Percentiles rank a stretch among this genome's conserved stretches.
These are phyloP conservation scores for Nomada fabriciana DNA, from an alignment of 2,888 invertebrate species.

Conservation along the genomic window DNA sequence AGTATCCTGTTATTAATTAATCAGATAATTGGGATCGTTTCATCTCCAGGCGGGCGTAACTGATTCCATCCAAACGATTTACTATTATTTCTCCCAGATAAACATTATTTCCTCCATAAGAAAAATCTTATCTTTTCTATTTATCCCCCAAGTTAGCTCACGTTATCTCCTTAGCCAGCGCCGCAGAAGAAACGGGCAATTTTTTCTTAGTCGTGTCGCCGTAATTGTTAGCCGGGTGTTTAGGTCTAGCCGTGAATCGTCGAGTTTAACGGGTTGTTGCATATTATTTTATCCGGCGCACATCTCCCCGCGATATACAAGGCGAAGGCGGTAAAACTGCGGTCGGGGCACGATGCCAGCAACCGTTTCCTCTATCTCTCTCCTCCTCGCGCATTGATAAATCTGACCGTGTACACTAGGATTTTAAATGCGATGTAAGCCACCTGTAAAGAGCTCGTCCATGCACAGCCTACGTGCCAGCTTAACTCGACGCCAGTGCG, in stretches of 20 bases:
- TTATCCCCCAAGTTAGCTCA: background rate
- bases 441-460: conserved; percentile 66
- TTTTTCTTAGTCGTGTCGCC: conserved; percentile 3
- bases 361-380: conserved; percentile 26
- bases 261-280: conserved; percentile 54
- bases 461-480: conserved; percentile 45
- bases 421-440: conserved; percentile 71
- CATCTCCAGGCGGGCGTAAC: conserved; percentile 44
- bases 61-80: background rate
- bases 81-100: background rate
- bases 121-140: background rate
- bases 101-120: background rate
- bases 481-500: conserved; percentile 44
- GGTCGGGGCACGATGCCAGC: conserved; percentile 65
- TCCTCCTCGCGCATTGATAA: conserved; percentile 55
- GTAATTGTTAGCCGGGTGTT: conserved; percentile 25
- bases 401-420: conserved; percentile 62
- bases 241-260: conserved; percentile 43
- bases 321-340: conserved; percentile 54
- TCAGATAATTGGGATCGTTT: conserved; percentile 72
- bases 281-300: conserved; percentile 61
- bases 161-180: background rate
- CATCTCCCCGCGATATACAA: conserved; percentile 47
- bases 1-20: conserved; percentile 73
- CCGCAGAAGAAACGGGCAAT: background rate